Conservation (phyloP, 2,113 vertebrate species). For the Apeltes quadracus region DNA sequence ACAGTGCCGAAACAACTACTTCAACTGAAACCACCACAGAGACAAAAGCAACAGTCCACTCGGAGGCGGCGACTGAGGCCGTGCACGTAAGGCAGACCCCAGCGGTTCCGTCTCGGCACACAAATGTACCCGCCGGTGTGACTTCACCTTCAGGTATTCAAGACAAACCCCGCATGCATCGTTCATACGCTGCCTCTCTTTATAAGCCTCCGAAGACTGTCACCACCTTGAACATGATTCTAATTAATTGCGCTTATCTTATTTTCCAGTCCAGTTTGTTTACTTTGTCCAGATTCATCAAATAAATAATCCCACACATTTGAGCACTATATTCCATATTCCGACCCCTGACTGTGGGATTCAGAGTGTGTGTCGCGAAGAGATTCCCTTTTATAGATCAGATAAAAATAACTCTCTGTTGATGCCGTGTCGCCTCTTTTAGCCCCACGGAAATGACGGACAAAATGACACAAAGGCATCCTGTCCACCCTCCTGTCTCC, state of each 20-base stretch:
- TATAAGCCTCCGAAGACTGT: background rate
- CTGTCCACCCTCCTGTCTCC: background rate
- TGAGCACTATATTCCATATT: background rate
- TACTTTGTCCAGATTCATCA: conserved; percentile 24
- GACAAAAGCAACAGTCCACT: background rate
- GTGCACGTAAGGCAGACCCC: background rate
- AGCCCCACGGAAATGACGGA: conserved; percentile 38
- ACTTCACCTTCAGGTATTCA: conserved; percentile 49
- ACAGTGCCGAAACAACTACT: conserved; percentile 13
- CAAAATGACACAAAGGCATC: conserved; percentile 13
- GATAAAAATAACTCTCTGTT: conserved; percentile 57
- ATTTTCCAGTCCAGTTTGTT: conserved; percentile 29
- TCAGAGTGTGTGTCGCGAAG: conserved; percentile 34
- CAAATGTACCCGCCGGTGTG: background rate
- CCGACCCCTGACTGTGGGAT: conserved; percentile 33
- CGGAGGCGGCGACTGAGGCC: conserved; percentile 18
- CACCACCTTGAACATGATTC: conserved; percentile 11
- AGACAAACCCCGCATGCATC: background rate
- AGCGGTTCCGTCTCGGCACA: conserved; percentile 13
- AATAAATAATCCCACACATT: conserved; percentile 47
- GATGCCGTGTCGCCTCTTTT: conserved; percentile 18
- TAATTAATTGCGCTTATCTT: conserved; percentile 18
- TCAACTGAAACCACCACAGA: background rate
- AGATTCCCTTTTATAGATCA: conserved; percentile 51
- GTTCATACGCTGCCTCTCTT: background rate